phyloP scores from a whole-genome alignment of 2,888 invertebrate genomes.

The Iselma pallidipennis region DNA sequence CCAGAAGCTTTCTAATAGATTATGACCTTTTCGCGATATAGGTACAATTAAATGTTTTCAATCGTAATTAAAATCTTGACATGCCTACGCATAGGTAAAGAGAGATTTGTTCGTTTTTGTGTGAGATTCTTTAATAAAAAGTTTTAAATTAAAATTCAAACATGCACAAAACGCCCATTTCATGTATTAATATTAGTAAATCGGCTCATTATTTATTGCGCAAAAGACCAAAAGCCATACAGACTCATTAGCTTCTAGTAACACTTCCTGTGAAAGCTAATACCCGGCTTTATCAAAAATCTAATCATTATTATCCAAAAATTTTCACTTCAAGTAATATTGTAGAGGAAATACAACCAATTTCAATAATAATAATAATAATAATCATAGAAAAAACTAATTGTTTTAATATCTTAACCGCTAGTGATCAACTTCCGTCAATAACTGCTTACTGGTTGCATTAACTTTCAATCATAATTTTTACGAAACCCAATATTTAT shows the following conservation, averaged over 20 bases:
- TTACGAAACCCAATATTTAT: too few species aligned
- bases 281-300: too few species aligned
- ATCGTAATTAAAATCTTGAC: neutral
- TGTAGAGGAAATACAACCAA: too few species aligned
- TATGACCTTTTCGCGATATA: neutral
- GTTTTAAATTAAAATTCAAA: neutral
- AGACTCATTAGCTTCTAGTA: neutral
- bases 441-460: too few species aligned
- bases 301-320: too few species aligned
- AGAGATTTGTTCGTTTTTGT: neutral
- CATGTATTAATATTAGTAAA: slow-evolving; percentile 18
- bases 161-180: slow-evolving; percentile 10
- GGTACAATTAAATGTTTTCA: neutral
- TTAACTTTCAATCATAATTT: too few species aligned
- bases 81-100: neutral
- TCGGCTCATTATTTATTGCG: slow-evolving; percentile 15
- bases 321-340: too few species aligned
- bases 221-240: slow-evolving; percentile 4
- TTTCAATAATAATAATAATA: too few species aligned
- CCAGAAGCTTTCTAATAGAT: neutral
- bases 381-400: too few species aligned
- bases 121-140: neutral
- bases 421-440: too few species aligned
- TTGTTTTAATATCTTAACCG: too few species aligned
- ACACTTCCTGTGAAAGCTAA: neutral